Percentiles rank a stretch among this genome's conserved stretches.
These are phyloP conservation scores for Vulpes ferrilata DNA, from an alignment of 2,113 vertebrate species.

Conservation along the genomic window DNA sequence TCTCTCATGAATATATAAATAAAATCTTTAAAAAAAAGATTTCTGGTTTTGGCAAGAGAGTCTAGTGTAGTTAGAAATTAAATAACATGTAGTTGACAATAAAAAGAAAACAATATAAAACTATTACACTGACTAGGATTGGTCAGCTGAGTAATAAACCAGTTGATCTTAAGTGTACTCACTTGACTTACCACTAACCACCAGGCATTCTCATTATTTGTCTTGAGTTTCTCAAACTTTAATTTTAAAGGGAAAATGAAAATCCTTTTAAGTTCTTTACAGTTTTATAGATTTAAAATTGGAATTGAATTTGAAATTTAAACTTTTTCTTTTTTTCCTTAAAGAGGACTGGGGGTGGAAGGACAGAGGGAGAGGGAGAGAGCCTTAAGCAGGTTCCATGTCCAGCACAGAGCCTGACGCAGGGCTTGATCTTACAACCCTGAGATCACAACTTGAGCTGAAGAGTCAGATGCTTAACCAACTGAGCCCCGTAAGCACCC, in stretches of 20 bases:
- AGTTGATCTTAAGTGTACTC: neutral
- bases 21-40: neutral
- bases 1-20: too few relatives aligned
- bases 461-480: neutral
- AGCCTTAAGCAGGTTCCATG: neutral
- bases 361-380: neutral
- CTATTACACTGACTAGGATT: neutral
- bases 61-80: neutral
- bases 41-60: neutral
- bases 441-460: neutral
- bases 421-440: neutral
- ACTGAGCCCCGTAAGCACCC: neutral
- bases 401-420: neutral
- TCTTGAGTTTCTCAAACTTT: conserved; percentile 23
- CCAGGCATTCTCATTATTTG: neutral
- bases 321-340: neutral
- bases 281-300: conserved; percentile 49
- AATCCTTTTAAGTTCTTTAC: neutral
- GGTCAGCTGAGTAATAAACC: neutral
- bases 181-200: neutral
- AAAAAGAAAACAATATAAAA: neutral
- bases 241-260: conserved; percentile 19
- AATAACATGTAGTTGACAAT: neutral
- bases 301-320: neutral
- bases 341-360: neutral